phyloP scores from a whole-genome alignment of 2,888 invertebrate species.

The Tenthredo distinguenda region DNA sequence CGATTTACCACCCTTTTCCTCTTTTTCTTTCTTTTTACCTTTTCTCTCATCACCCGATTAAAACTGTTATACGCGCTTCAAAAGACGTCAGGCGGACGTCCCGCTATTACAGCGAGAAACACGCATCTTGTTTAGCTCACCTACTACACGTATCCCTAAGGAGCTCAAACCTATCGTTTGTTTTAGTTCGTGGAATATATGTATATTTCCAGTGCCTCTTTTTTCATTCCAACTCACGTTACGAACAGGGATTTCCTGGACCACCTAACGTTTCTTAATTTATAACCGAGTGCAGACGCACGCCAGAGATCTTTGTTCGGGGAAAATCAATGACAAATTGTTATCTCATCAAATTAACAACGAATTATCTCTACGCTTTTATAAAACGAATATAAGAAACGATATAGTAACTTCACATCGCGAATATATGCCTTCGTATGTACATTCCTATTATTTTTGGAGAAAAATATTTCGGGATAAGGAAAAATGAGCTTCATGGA shows the following conservation, averaged over 20 bases:
- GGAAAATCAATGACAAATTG: constrained; percentile 8
- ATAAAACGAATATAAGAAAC: background rate
- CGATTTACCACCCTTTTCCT: background rate
- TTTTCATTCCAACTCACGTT: background rate
- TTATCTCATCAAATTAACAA: background rate
- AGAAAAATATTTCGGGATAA: background rate
- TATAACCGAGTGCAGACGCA: background rate
- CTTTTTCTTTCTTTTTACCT: background rate
- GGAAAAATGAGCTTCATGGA: background rate
- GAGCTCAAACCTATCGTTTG: constrained; percentile 24
- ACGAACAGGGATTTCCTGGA: constrained; percentile 6
- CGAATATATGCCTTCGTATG: background rate
- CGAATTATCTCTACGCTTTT: background rate
- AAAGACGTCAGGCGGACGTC: background rate
- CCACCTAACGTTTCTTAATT: constrained; percentile 24
- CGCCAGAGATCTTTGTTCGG: constrained; percentile 9
- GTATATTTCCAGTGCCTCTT: background rate
- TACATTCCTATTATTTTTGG: background rate
- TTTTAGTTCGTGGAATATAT: background rate
- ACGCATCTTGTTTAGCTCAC: constrained; percentile 1
- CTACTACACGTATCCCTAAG: background rate
- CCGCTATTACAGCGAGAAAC: background rate
- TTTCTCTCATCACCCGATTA: background rate
- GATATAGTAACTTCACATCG: background rate
- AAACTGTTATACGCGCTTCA: background rate